Base-by-base conservation (phyloP, 2,797 vertebrate genomes). In the Pipistrellus pipistrellus region DNA sequence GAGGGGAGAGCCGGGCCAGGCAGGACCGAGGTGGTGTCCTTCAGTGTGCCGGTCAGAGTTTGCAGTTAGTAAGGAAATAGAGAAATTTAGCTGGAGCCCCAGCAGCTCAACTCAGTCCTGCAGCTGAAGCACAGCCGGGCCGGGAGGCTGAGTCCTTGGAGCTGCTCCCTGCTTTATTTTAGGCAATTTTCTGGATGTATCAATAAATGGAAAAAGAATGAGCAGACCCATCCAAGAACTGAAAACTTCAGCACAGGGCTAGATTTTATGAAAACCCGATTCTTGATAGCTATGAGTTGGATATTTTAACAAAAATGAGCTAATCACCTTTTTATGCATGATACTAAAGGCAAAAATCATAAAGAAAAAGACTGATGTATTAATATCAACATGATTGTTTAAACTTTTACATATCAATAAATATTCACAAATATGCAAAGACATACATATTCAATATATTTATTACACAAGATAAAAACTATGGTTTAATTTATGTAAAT, bases 381-480 rank as follows among this genome's bases (percentile, higher is more conserved):
- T 80, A 66, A 78, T 57, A 78, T 44, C 3, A 82, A n/a, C 21
- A 25, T 80, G 32, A 25, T 4, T 21, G 87, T 84, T 35, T 62
- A 62, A 94, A 85, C n/a, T 75, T 78, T 27, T 78, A 5, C 23
- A 30, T 46, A 10, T 83, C 55, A 41, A 48, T 68, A 72, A 32
- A 76, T 77, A 90, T 27, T 85, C 41, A 68, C 66, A 88, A 84
- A 88, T 68, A 48, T 18, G 12, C 48, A 80, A 83, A 76, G 12
- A 66, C 15, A 91, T 66, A 86, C 20, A 23, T 1, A 46, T 66
- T 13, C 14, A 91, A 80, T 23, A 8, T 91, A 91, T 46, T 18
- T 80, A 55, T 71, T 41, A 77, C 27, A 21, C 0, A 25, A 83
- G n/a, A 71, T 25, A 72, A 76, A 76, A 88, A 84, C 71, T 83